Evolutionary conservation across 1,140 invertebrate genomes (phyloP).

Genomic region (Campoletis sonorensis): DNA sequence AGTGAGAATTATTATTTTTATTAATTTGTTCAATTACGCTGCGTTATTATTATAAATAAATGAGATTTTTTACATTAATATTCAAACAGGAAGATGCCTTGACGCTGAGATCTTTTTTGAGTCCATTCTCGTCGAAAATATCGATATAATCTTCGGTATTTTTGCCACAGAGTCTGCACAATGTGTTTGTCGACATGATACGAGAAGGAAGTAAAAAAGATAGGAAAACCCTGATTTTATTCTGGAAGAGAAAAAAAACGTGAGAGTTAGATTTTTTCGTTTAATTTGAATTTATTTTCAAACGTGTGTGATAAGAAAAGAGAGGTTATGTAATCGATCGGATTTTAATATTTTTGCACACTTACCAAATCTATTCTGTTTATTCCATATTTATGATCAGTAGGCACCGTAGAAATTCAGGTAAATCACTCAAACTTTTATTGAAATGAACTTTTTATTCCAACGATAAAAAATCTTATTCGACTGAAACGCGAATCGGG

Average conservation of each 20-base stretch:
- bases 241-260: background rate
- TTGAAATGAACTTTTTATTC: too few relatives aligned
- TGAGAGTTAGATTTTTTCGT: background rate
- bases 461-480: too few relatives aligned
- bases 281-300: background rate
- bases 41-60: background rate
- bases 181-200: slow-evolving; percentile 43
- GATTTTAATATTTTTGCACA: background rate
- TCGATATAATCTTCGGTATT: slow-evolving; percentile 47
- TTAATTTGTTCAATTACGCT: too few relatives aligned
- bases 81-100: slow-evolving; percentile 53
- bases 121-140: slow-evolving; percentile 50
- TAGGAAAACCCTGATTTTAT: background rate
- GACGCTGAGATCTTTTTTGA: slow-evolving; percentile 44
- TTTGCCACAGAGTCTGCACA: slow-evolving; percentile 51
- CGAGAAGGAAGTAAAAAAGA: slow-evolving; percentile 4
- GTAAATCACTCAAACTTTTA: too few relatives aligned
- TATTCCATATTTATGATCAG: background rate
- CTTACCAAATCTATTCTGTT: background rate
- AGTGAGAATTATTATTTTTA: too few relatives aligned
- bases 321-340: slow-evolving; percentile 6
- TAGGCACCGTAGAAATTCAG: background rate
- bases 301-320: background rate
- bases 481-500: too few relatives aligned
- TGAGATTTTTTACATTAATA: slow-evolving; percentile 45